Base-by-base conservation (phyloP, 1,140 invertebrate genomes). In the Daktulosphaira vitifoliae region DNA sequence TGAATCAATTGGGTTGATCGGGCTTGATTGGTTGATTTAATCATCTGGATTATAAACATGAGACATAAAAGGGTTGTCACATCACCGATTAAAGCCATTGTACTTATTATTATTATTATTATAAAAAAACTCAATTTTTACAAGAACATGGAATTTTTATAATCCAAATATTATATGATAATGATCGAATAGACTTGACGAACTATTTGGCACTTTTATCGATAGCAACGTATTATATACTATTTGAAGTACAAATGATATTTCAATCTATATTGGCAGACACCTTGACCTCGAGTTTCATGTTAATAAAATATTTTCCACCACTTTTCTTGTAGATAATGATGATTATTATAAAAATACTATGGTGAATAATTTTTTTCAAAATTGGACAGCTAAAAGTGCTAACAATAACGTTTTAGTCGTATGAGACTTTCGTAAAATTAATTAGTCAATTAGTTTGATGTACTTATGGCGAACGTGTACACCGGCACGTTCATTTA, bases 261-360 rank as follows among this genome's bases (percentile, higher is more conserved):
- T 44, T 44, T 18, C 25, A 6, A 2, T 20, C 25, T 8, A 29
- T 16, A 59, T 59, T 26, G 22, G 16, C 42, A 23, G n/a, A 26
- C 53, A 11, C 42, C 54, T 18, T 44, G 54, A 59, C 54, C 54
- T 59, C 18, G 42, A 15, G 7, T 59, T 44, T 59, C 54, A 59
- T 42, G 39, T 37, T 59, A 37, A 59, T 3, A 20, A 13, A 20
- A 23, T 42, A 26, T 18, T 51, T 23, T 25, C 3, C 38, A 59
- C 8, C 22, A 18, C 39, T 37, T n/a, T 25, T 6, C 22, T 26
- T 3, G 3, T 25, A 5, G 42, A 59, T 44, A n/a, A 25, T 16
- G 23, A 44, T 44, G 16, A 59, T 59, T 26, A 44, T 44, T 37
- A 42, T 38, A 42, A 15, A 23, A 13, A 7, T 15, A 26, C 5